phyloP scores from a whole-genome alignment of 2,113 vertebrate species.

The Phylloscopus trochilus region DNA sequence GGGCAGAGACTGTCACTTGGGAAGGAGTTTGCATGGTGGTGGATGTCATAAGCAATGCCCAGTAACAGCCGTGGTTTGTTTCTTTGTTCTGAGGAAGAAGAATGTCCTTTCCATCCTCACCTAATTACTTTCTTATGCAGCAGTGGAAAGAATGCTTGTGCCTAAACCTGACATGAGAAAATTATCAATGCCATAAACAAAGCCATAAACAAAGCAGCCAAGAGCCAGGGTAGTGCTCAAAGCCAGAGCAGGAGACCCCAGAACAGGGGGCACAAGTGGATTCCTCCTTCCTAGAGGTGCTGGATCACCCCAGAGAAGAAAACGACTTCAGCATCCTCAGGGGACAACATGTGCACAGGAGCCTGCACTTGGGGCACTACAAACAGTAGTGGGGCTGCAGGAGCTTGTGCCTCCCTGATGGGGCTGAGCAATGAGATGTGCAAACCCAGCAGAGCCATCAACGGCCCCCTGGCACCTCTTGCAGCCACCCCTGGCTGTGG shows the following conservation, averaged over 20 bases:
- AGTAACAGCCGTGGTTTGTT: neutral
- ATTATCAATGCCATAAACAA: conserved; percentile 69
- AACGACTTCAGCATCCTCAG: neutral
- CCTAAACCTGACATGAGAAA: conserved; percentile 64
- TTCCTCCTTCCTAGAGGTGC: conserved; percentile 43
- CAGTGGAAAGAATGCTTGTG: conserved; percentile 58
- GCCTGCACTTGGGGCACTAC: neutral
- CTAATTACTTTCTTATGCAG: conserved; percentile 71
- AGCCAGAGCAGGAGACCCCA: conserved; percentile 39
- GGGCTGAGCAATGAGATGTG: neutral
- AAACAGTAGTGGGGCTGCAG: accelerated
- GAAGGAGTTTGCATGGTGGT: neutral
- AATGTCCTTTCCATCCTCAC: conserved; percentile 51
- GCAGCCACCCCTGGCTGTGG: accelerated
- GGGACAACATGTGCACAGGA: neutral
- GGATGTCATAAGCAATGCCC: neutral
- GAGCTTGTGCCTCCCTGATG: neutral
- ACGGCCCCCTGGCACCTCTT: accelerated
- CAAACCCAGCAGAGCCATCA: neutral
- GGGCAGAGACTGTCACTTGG: neutral
- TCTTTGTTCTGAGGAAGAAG: conserved; percentile 49
- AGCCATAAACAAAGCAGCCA: conserved; percentile 21
- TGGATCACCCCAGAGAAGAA: conserved; percentile 32
- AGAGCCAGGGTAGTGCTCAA: neutral
- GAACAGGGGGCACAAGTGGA: neutral